phyloP scores from a whole-genome alignment of 2,888 invertebrate species.

The Achlya flavicornis region DNA sequence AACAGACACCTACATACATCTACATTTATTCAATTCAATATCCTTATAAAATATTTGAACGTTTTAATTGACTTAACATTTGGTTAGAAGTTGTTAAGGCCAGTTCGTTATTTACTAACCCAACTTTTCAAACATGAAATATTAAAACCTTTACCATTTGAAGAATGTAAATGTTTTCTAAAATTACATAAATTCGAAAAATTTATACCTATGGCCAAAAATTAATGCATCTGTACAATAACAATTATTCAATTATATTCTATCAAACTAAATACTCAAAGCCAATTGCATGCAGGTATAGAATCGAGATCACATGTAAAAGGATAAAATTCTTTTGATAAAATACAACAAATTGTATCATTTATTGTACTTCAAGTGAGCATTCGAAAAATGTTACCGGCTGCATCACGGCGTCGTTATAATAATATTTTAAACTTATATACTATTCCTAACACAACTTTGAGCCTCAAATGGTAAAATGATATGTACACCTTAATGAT shows the following conservation, averaged over 20 bases:
- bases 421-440: constrained; percentile 49
- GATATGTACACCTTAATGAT: constrained; percentile 60
- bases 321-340: constrained; percentile 69
- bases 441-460: constrained; percentile 58
- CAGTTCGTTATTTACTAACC: constrained; percentile 27
- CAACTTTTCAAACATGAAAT: constrained; percentile 24
- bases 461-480: constrained; percentile 62
- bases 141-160: constrained; percentile 39
- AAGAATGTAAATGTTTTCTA: constrained; percentile 68
- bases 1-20: constrained; percentile 40
- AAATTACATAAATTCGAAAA: constrained; percentile 76
- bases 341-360: constrained; percentile 65
- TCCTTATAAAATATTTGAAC: constrained; percentile 66
- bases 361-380: constrained; percentile 72
- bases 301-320: constrained; percentile 76
- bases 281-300: constrained; percentile 63
- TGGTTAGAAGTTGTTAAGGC: constrained; percentile 43
- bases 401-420: constrained; percentile 38
- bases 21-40: constrained; percentile 42
- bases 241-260: constrained; percentile 43
- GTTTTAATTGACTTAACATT: constrained; percentile 72
- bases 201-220: constrained; percentile 54
- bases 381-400: constrained; percentile 79
- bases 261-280: constrained; percentile 50
- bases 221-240: constrained; percentile 57